Base-by-base conservation (phyloP, 2,113 vertebrate genomes). In the Alosa alosa region DNA sequence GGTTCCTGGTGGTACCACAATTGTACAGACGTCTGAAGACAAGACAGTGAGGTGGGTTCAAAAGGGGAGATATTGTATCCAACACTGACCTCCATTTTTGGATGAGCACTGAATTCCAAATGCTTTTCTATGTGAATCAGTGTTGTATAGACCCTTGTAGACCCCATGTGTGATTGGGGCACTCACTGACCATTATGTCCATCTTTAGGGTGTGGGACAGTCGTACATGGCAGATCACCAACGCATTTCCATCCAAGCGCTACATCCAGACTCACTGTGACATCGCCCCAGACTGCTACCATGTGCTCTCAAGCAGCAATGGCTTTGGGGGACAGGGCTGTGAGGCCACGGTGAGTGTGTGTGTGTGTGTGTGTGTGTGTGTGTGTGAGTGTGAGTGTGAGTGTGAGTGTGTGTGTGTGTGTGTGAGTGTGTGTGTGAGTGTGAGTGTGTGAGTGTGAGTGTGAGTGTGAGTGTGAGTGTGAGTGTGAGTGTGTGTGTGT, bases 261-360 rank as follows among this genome's bases (percentile, higher is more conserved):
- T 96, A 99, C 90, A 97, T 99, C 64, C 98, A 99, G 95, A 99
- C 96, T 0, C 94, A 97, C 95, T 99, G 98, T 52, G 97, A 96
- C 0, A 96, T 95, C 86, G 98, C 96, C 88, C 85, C 86, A 31
- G 97, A 97, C 5, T 96, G 96, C 22, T 90, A 94, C 82, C 94
- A 94, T 87, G 96, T 97, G 83, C 86, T 99, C 50, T 97, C 97
- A 93, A 94, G 96, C 94, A 99, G 98, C 94, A 97, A 93, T 0
- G 98, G 98, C 86, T 97, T 94, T 0, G 94, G 93, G 2, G 97
- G 97, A 0, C 96, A 98, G 90, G 98, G 98, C 86, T 97, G 96
- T 13, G 97, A 99, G 89, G 96, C 96, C 44, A 99, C 97, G 46
- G 98, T 99, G 89, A 95, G 84, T 75, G 86, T 57, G 57, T 84